Conservation (phyloP, 2,888 invertebrate species). For the Platycheirus albimanus region DNA sequence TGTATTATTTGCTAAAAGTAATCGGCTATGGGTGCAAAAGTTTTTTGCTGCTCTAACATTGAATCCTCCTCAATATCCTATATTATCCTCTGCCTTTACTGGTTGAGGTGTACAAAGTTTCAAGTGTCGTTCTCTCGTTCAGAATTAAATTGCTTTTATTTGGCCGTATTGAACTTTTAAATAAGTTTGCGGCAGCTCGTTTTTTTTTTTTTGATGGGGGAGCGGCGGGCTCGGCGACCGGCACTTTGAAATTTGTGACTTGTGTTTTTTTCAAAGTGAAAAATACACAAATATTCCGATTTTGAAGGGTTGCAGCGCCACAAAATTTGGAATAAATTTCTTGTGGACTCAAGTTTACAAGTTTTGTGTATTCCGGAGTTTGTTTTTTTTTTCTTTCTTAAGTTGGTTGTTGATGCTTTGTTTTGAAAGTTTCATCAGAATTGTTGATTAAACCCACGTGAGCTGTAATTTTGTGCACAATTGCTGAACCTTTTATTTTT, state of each 20-base stretch:
- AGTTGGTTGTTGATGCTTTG: neutral
- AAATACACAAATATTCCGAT: neutral
- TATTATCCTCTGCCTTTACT: no score
- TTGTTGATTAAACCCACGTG: slow-evolving; percentile 18
- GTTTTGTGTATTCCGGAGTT: neutral
- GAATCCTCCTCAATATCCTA: no score
- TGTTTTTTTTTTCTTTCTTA: neutral
- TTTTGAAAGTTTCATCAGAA: slow-evolving; percentile 16
- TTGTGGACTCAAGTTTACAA: slow-evolving; percentile 22
- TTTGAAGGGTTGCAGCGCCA: slow-evolving; percentile 12
- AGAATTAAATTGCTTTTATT: slow-evolving; percentile 58
- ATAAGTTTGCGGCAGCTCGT: slow-evolving; percentile 36
- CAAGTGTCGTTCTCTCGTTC: slow-evolving; percentile 58
- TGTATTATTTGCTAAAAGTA: slow-evolving; percentile 37
- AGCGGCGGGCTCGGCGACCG: neutral
- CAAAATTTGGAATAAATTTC: slow-evolving; percentile 41
- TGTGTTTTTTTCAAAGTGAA: neutral
- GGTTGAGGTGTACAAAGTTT: slow-evolving; percentile 54
- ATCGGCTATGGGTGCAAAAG: slow-evolving; percentile 47
- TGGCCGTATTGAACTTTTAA: slow-evolving; percentile 55
- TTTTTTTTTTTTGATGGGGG: slow-evolving; percentile 1
- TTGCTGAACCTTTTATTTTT: neutral
- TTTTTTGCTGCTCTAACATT: slow-evolving; percentile 44
- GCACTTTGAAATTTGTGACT: neutral
- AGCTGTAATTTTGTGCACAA: neutral